phyloP scores from a whole-genome alignment of 2,888 invertebrate species.

The Pseudococcus jackbeardsleyi region DNA sequence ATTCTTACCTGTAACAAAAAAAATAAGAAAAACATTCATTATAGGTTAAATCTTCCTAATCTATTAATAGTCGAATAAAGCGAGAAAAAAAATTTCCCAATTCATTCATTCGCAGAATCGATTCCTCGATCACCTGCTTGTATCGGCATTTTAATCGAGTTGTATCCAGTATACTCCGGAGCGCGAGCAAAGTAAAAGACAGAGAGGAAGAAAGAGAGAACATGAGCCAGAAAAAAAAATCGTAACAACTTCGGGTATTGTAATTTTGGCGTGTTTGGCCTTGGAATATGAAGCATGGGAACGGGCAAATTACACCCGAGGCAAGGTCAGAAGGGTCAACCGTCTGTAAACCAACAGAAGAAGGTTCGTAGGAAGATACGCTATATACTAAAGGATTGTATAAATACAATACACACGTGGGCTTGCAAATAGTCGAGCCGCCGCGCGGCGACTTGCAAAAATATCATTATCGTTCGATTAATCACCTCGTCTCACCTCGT shows the following conservation, averaged over 20 bases:
- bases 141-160: slow-evolving; percentile 37
- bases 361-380: slow-evolving; percentile 60
- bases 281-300: slow-evolving; percentile 63
- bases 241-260: slow-evolving; percentile 62
- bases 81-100: background rate
- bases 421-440: slow-evolving; percentile 25
- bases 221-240: slow-evolving; percentile 46
- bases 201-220: background rate
- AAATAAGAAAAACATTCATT: slow-evolving; percentile 25
- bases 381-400: slow-evolving; percentile 39
- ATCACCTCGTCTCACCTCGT: slow-evolving; percentile 26
- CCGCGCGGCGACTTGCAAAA: slow-evolving; percentile 31
- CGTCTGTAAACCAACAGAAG: slow-evolving; percentile 60
- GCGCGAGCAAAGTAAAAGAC: background rate
- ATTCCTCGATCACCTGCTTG: background rate
- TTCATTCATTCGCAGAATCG: slow-evolving; percentile 19
- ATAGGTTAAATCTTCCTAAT: slow-evolving; percentile 31
- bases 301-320: slow-evolving; percentile 62
- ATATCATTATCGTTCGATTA: slow-evolving; percentile 62
- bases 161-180: slow-evolving; percentile 1
- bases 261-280: slow-evolving; percentile 62
- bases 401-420: slow-evolving; percentile 61
- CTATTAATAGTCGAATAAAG: slow-evolving; percentile 2
- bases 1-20: slow-evolving; percentile 42
- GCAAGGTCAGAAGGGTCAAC: slow-evolving; percentile 62